Evolutionary conservation across 1,140 invertebrate species (phyloP).

Genomic region (Trichonephila inaurata): DNA sequence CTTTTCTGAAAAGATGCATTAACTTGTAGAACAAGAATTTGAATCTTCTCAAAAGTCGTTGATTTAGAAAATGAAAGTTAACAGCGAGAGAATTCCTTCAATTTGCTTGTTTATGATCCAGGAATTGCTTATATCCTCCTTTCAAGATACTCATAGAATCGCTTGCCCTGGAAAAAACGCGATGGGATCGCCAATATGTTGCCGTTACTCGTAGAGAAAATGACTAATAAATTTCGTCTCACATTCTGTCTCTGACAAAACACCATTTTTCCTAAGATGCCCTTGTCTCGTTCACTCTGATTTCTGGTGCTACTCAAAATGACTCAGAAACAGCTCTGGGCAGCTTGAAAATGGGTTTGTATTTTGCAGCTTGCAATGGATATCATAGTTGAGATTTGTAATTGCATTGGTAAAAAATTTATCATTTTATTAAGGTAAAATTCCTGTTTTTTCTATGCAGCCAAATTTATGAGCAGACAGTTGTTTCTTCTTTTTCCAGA

Average conservation of each 20-base stretch:
- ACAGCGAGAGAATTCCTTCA: neutral
- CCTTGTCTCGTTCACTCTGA: neutral
- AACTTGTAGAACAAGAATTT: neutral
- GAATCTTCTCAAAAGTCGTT: neutral
- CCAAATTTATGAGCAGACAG: too few species aligned
- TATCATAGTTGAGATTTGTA: too few species aligned
- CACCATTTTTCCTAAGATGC: neutral
- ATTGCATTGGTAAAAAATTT: too few species aligned
- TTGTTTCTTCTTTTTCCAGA: too few species aligned
- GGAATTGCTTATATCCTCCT: neutral
- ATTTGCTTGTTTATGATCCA: neutral
- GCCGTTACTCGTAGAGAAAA: neutral
- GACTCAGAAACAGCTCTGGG: too few species aligned
- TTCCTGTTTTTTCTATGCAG: too few species aligned
- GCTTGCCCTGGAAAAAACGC: neutral
- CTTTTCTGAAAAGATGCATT: neutral
- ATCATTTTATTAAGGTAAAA: too few species aligned
- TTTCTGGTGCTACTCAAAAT: too few species aligned
- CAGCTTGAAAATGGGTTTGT: too few species aligned
- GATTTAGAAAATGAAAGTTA: neutral
- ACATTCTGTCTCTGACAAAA: neutral
- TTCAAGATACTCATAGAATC: neutral
- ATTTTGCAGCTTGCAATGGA: too few species aligned
- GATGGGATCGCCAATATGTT: neutral
- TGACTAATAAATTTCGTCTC: neutral